phyloP scores from a whole-genome alignment of 2,113 vertebrate genomes.

The Piprites chloris region DNA sequence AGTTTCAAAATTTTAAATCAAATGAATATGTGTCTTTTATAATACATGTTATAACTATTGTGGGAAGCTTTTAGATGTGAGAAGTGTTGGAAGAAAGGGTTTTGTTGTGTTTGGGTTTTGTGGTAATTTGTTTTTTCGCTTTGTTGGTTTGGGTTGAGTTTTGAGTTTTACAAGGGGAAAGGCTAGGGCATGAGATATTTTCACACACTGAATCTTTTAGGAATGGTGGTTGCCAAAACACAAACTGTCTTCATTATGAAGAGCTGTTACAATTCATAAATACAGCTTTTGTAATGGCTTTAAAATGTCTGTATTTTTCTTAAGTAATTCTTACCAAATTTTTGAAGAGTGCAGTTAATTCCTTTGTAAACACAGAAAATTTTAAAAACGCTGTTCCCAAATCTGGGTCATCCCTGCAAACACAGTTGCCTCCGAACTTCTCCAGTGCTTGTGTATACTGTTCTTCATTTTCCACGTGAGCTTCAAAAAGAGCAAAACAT shows the following conservation, averaged over 20 bases:
- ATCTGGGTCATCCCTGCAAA: conserved; percentile 96
- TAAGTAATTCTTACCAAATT: conserved; percentile 86
- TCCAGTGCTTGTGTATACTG: conserved; percentile 98
- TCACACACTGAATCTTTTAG: not conserved
- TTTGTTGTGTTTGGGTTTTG: not conserved
- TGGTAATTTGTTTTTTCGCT: not conserved
- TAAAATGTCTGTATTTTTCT: not conserved
- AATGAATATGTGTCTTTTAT: not conserved
- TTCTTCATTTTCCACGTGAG: conserved; percentile 97
- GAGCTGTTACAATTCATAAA: not conserved
- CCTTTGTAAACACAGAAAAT: conserved; percentile 98
- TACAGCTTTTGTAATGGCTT: not conserved
- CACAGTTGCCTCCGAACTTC: conserved; percentile 97
- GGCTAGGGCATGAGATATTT: not conserved
- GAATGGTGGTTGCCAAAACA: not conserved
- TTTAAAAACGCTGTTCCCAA: conserved; percentile 96
- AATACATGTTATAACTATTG: not conserved
- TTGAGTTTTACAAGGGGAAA: not conserved
- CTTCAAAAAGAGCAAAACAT: conserved; percentile 72
- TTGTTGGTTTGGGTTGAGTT: not conserved
- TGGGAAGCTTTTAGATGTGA: not conserved
- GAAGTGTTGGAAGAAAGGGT: not conserved
- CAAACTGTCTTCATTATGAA: not conserved
- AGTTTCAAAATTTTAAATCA: not conserved
- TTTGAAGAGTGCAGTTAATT: conserved; percentile 97